Base-by-base conservation (phyloP, 2,113 vertebrate species). In the Gymnocephalus cernua region DNA sequence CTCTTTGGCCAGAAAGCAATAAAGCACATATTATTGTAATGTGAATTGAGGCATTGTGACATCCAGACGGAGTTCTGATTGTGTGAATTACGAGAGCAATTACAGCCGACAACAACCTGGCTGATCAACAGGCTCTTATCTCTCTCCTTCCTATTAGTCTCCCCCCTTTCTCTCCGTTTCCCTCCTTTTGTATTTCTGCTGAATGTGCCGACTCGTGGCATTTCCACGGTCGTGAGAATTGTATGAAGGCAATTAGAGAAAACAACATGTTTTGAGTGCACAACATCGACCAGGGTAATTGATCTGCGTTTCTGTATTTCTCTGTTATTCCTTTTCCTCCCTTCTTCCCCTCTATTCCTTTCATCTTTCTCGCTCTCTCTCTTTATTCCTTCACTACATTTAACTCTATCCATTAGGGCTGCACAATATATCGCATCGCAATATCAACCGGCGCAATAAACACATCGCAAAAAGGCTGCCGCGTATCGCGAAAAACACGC, bases 51-150 rank as follows among this genome's bases (percentile, higher is more conserved):
- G 23, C 48, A 3, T 25, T 32, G 44, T 76, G 70, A 72, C 66
- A 59, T 15, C 83, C 72, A 51, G 48, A 63, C 66, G 10, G 14
- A 13, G 66, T 77, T 50, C 64, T 74, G 57, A 79, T 82, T 74
- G 73, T 75, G 72, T 77, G 79, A 77, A 56, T 77, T 71, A 70
- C 69, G 83, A 71, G 57, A 65, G 61, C 57, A 77, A 74, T 84
- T 76, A 74, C 65, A 66, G 41, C 70, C 8, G 11, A 56, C 82
- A 67, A 35, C 61, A 59, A n/a, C 62, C n/a, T 4, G 29, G 65
- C 62, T 44, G 77, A 85, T 80, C 79, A 68, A 47, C 83, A 61
- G 66, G 64, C 83, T 51, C 38, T 71, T 64, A 77, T 83, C 76
- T 4, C 21, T 15, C 23, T 11, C 15, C 64, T 54, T 21, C 50